These are phyloP conservation scores for Apis dorsata DNA, from an alignment of 1,140 invertebrate species.

Conservation along the genomic window DNA sequence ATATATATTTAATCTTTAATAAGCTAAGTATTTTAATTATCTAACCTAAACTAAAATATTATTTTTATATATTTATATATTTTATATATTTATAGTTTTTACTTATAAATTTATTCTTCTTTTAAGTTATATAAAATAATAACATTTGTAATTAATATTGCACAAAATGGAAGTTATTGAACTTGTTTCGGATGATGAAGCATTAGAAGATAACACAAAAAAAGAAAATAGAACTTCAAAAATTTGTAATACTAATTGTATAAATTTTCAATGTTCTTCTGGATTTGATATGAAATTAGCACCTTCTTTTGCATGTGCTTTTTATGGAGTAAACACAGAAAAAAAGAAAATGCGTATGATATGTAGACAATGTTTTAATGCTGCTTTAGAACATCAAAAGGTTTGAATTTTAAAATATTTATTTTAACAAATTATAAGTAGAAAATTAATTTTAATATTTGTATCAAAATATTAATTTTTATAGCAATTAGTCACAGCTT, in stretches of 20 bases:
- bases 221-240: constrained; percentile 60
- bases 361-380: constrained; percentile 79
- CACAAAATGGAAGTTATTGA: constrained; percentile 72
- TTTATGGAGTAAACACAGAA: constrained; percentile 78
- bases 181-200: constrained; percentile 76
- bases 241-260: constrained; percentile 76
- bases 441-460: neutral
- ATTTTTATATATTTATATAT: neutral
- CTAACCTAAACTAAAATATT: constrained; percentile 9
- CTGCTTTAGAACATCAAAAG: constrained; percentile 76
- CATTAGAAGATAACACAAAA: constrained; percentile 35
- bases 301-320: constrained; percentile 80
- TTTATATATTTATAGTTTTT: neutral
- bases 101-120: neutral
- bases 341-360: constrained; percentile 78
- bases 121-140: neutral
- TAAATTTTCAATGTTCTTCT: constrained; percentile 81
- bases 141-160: neutral
- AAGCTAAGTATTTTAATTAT: neutral
- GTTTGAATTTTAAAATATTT: constrained; percentile 58
- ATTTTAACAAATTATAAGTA: constrained; percentile 9
- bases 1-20: neutral
- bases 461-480: constrained; percentile 20
- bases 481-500: constrained; percentile 74
- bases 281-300: constrained; percentile 76